Percentiles rank a stretch among this genome's conserved stretches.
phyloP scores from a whole-genome alignment of 2,888 invertebrate species.

The Drosophila pegasa region DNA sequence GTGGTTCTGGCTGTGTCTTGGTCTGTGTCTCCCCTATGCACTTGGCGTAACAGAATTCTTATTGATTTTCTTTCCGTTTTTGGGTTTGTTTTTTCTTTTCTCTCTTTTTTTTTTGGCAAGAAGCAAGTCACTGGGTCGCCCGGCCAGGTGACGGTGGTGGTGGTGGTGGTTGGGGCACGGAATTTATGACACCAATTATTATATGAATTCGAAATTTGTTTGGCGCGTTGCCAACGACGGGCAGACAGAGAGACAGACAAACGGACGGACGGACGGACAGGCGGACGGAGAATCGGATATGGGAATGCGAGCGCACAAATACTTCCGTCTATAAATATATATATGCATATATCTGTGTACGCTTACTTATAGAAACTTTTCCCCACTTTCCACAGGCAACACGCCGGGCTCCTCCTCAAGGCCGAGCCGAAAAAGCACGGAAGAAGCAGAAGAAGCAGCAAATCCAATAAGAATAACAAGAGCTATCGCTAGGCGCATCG shows the following conservation, averaged over 20 bases:
- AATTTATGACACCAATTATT: slow-evolving; percentile 80
- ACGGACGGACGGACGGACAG: neutral
- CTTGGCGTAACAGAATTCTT: slow-evolving; percentile 61
- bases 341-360: neutral
- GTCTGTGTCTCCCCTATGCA: slow-evolving; percentile 56
- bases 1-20: slow-evolving; percentile 12
- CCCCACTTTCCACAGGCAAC: slow-evolving; percentile 37
- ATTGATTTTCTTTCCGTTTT: slow-evolving; percentile 60
- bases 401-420: slow-evolving; percentile 64
- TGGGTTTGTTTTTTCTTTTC: slow-evolving; percentile 30
- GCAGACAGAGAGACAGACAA: slow-evolving; percentile 8
- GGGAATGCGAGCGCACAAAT: slow-evolving; percentile 32
- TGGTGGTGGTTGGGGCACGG: neutral
- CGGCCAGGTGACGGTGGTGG: slow-evolving; percentile 4
- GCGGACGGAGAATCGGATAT: slow-evolving; percentile 27
- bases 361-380: slow-evolving; percentile 9
- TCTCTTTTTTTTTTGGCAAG: slow-evolving; percentile 23
- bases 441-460: neutral
- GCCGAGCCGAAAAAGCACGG: slow-evolving; percentile 25
- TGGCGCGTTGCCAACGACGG: slow-evolving; percentile 70
- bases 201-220: slow-evolving; percentile 79
- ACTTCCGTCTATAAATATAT: slow-evolving; percentile 12
- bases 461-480: slow-evolving; percentile 43
- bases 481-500: slow-evolving; percentile 30
- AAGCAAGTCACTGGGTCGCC: slow-evolving; percentile 73